phyloP scores from a whole-genome alignment of 2,113 vertebrate species.

The Callospermophilus lateralis region DNA sequence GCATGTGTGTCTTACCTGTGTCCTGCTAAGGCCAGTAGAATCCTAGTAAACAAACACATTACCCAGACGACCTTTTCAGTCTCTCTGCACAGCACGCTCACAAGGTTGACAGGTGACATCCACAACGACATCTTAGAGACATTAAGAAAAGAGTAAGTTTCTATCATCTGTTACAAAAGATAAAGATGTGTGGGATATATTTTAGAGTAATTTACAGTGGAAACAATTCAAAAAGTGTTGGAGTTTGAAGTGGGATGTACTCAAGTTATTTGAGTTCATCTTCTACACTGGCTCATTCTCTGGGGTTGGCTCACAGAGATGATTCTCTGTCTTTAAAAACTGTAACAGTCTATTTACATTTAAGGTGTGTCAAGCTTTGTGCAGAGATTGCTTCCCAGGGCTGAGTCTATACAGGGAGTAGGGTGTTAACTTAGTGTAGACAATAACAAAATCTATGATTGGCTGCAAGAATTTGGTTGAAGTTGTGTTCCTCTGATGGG shows the following conservation, averaged over 20 bases:
- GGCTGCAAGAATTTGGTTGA: not conserved
- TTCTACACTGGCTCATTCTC: not conserved
- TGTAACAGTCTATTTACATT: not conserved
- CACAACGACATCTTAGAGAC: not conserved
- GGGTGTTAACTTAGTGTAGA: not conserved
- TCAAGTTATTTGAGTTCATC: not conserved
- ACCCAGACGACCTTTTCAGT: not conserved
- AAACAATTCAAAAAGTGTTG: not conserved
- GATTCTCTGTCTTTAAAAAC: not conserved
- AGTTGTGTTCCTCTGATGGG: not conserved
- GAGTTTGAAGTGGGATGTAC: not conserved
- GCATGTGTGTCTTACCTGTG: not conserved
- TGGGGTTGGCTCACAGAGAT: not conserved
- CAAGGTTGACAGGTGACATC: not conserved
- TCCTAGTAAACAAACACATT: not conserved
- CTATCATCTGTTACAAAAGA: not conserved
- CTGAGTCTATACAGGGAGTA: not conserved
- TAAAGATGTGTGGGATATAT: not conserved
- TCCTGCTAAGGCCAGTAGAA: not conserved
- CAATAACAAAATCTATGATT: not conserved
- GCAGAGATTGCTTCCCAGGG: not conserved
- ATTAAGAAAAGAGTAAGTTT: slow-evolving; percentile 17
- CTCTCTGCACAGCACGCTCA: not conserved
- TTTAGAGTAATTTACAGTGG: slow-evolving; percentile 39
- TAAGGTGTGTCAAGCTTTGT: too few species aligned